Evolutionary conservation across 1,140 invertebrate genomes (phyloP), one percentile per base, ranked within the genome.

Genomic region (Notospermus geniculatus): DNA sequence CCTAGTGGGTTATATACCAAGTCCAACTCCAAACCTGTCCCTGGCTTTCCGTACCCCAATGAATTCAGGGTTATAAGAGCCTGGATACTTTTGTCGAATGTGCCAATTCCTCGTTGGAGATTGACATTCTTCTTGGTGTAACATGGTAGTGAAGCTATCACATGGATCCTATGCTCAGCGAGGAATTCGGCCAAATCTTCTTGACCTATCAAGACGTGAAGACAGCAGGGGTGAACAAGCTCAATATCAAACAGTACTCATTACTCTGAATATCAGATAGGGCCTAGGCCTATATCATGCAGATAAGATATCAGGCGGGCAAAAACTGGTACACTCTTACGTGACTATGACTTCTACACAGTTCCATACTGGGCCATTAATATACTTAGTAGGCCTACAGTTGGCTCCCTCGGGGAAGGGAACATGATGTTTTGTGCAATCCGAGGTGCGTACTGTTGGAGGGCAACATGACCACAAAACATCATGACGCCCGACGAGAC

Each of bases 121-220:
- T 72, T 71, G 15, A 72, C 71, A 59, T 72, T 72, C 56, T 72
- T 72, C 19, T 68, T 59, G 39, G 60, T 62, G 30, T 72, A 72
- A 57, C 71, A 72, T 1, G 71, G 71, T 0, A 72, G 60, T n/a
- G 71, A 72, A 0, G 71, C 71, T 1, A 67, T 60, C 11, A 72
- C 63, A 32, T 70, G 60, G 1, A 72, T 17, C 17, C 55, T 46
- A 39, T 71, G 29, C 2, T 69, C 63, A 22, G 67, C 69, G 43
- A 72, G 59, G 57, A 72, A 72, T 27, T 72, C 29, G 9, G 62
- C 63, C 9, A 65, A 65, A 55, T 72, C 71, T 55, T 72, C 71
- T 53, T 72, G 69, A 13, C 69, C 71, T 72, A 19, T 15, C 50
- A 54, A 23, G 5, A 41, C 50, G 39, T 28, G 23, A 41, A 22